Evolutionary conservation across 2,888 invertebrate genomes (phyloP).

Genomic region (Nomada fabriciana): DNA sequence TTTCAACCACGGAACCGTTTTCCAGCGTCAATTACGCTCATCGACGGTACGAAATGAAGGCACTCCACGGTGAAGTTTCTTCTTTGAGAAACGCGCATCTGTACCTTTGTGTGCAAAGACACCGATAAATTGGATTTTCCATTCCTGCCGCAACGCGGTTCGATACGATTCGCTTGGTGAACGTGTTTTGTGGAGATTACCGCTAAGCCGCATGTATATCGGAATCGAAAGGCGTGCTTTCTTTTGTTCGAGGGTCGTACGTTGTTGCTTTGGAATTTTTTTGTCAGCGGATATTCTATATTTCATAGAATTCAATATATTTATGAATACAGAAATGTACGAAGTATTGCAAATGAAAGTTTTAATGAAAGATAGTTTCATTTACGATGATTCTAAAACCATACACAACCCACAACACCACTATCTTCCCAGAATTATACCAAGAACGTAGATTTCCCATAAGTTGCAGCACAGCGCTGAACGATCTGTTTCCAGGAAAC

Average conservation of each 20-base stretch:
- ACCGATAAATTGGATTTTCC: conserved; percentile 43
- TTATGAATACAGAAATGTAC: too few relatives aligned
- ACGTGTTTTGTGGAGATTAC: not conserved
- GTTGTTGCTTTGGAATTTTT: too few relatives aligned
- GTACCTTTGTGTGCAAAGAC: conserved; percentile 18
- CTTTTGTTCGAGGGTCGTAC: not conserved
- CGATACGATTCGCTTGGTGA: not conserved
- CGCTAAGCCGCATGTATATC: not conserved
- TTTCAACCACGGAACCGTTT: conserved; percentile 2
- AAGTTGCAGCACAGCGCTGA: not conserved
- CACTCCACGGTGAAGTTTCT: conserved; percentile 40
- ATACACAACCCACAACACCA: too few relatives aligned
- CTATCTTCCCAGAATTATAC: not conserved
- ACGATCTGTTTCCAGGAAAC: conserved; percentile 21
- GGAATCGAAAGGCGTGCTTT: not conserved
- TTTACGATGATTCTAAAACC: too few relatives aligned
- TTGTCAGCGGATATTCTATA: too few relatives aligned
- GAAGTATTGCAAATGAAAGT: too few relatives aligned
- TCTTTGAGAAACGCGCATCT: conserved; percentile 47
- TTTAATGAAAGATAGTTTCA: too few relatives aligned
- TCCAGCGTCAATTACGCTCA: conserved; percentile 59
- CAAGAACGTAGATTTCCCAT: not conserved
- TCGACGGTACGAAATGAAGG: conserved; percentile 47
- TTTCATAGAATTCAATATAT: too few relatives aligned
- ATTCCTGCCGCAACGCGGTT: not conserved